phyloP scores from a whole-genome alignment of 2,797 vertebrate genomes.

The Mormyrops boulengeri region DNA sequence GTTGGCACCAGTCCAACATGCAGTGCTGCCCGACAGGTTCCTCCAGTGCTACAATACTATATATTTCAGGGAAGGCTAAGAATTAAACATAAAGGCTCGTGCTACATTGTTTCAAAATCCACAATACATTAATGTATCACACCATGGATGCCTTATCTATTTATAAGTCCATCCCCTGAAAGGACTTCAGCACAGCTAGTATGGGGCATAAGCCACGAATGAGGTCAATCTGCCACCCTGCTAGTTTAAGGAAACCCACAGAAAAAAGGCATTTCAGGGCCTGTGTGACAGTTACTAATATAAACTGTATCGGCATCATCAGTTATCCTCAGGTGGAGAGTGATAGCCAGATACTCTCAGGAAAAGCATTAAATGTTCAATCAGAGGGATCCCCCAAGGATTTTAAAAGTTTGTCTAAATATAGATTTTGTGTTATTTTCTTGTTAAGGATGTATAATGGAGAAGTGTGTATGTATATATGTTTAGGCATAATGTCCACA shows the following conservation, averaged over 20 bases:
- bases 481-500: not conserved
- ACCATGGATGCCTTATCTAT: slow-evolving; percentile 58
- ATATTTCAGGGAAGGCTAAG: slow-evolving; percentile 35
- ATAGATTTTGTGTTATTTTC: not conserved
- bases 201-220: slow-evolving; percentile 63
- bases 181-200: slow-evolving; percentile 62
- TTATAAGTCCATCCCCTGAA: slow-evolving; percentile 51
- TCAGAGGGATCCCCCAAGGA: too few relatives aligned
- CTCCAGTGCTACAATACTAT: not conserved
- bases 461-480: not conserved
- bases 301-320: slow-evolving; percentile 35
- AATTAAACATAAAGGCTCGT: slow-evolving; percentile 46
- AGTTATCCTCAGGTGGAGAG: slow-evolving; percentile 28
- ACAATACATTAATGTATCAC: slow-evolving; percentile 55
- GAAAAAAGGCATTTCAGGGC: slow-evolving; percentile 40
- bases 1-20: not conserved
- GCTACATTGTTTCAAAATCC: slow-evolving; percentile 46
- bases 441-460: not conserved
- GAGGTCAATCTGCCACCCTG: slow-evolving; percentile 50
- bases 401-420: not conserved
- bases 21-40: not conserved
- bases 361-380: not conserved
- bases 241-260: slow-evolving; percentile 34
- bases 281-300: slow-evolving; percentile 33
- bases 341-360: slow-evolving; percentile 26